Conservation (phyloP, 2,797 vertebrate species). For the Tamandua tetradactyla region DNA sequence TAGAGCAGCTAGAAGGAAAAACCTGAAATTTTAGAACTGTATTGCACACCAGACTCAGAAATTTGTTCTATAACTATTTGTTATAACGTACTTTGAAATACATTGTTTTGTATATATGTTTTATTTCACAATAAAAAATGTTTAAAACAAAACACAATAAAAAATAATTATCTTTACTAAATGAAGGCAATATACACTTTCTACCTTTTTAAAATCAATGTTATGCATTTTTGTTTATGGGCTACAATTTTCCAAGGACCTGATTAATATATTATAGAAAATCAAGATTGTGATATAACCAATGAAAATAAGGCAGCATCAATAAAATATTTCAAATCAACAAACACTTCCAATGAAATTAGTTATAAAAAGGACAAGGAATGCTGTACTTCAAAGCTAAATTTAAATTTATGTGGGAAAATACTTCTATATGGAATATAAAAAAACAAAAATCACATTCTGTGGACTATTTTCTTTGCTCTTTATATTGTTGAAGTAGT, state of each 20-base stretch:
- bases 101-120: no score
- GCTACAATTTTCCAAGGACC: not conserved
- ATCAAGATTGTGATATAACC: slow-evolving; percentile 3
- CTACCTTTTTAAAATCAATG: not conserved
- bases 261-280: slow-evolving; percentile 13
- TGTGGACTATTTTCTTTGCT: slow-evolving; percentile 28
- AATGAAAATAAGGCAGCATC: not conserved
- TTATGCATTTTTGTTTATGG: not conserved
- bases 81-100: no score
- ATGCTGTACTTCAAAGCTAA: not conserved
- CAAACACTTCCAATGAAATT: not conserved
- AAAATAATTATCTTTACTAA: not conserved
- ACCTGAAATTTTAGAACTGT: no score
- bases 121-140: no score
- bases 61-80: no score
- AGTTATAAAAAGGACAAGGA: slow-evolving; percentile 26
- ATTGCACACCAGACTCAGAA: no score
- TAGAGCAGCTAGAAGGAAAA: no score
- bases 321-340: slow-evolving; percentile 12
- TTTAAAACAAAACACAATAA: no score
- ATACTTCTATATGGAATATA: not conserved
- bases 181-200: not conserved
- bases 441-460: slow-evolving; percentile 24
- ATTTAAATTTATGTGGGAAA: slow-evolving; percentile 19
- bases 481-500: not conserved